Evolutionary conservation across 2,888 invertebrate species (phyloP), one percentile per base, ranked within the genome.

Genomic region (Onchidella celtica): DNA sequence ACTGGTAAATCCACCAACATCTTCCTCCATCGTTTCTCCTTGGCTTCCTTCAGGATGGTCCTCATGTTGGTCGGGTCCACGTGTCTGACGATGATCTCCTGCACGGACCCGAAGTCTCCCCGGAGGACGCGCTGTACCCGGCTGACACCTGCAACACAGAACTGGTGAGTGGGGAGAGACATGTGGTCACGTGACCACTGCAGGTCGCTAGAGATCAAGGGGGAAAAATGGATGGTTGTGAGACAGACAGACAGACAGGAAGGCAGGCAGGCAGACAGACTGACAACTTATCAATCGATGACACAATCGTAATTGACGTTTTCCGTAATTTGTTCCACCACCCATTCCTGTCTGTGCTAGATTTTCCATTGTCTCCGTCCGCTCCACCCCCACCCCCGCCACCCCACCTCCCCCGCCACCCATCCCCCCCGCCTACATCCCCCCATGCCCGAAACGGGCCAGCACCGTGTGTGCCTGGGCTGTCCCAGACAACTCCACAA

Each of bases 21-120:
- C 90, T 97, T 97, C 91, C 95, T 96, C 89, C 98, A 97, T 88
- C 96, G 95, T 92, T 97, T 97, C 91, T 97, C 96, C 85, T 97
- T 96, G 59, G 98, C 95, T 92, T 97, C 97, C 83, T 96, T 95
- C 2, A 97, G 94, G 0, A 96, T 96, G 47, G 95, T 95, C 29
- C 97, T 92, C 89, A 92, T 89, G 83, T 90, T 91, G 24, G 47
- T 61, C 11, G 86, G 79, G 80, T 95, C 95, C n/a, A 95, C 95
- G 91, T 96, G 95, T 36, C 96, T 94, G 79, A 96, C 94, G 87
- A 95, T 95, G 68, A 97, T 95, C 92, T 97, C 95, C 91, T 96
- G 93, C 93, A 96, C 94, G 72, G 95, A 91, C 87, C 95, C 90
- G 83, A 95, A 95, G n/a, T 95, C 94, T 17, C 87, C 87, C 88